These are phyloP conservation scores for Mesembrinibis cayennensis DNA, from an alignment of 2,113 vertebrate species.

Conservation along the genomic window DNA sequence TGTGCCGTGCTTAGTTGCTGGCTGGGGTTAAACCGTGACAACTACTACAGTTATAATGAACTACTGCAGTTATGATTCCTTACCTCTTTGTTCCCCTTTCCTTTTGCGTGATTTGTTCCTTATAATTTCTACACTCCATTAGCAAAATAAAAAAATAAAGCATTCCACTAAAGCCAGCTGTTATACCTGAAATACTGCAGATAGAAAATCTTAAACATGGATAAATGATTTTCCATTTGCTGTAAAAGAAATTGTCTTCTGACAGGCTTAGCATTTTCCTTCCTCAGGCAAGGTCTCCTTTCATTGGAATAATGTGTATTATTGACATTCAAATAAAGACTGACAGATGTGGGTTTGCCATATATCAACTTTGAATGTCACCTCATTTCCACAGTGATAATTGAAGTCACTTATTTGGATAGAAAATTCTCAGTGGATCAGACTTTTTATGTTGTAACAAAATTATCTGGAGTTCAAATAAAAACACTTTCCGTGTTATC, in stretches of 20 bases:
- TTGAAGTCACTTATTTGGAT: neutral
- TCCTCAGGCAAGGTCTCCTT: neutral
- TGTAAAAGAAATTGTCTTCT: neutral
- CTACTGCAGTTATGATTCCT: neutral
- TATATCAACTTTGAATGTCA: conserved; percentile 3
- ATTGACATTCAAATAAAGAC: neutral
- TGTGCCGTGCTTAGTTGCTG: too few species aligned
- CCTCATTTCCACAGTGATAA: neutral
- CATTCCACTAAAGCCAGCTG: neutral
- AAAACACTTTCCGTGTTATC: neutral
- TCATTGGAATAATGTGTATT: neutral
- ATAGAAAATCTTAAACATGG: neutral
- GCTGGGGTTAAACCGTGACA: too few species aligned
- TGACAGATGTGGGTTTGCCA: neutral
- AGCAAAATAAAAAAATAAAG: neutral
- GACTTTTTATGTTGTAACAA: neutral
- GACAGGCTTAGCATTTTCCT: neutral
- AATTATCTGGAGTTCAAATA: neutral
- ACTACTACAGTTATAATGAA: neutral
- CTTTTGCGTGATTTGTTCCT: neutral
- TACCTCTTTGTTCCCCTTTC: neutral
- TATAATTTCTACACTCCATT: neutral
- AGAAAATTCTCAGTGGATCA: neutral
- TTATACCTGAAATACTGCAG: neutral
- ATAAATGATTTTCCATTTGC: neutral